Evolutionary conservation across 2,797 vertebrate genomes (phyloP).

Genomic region (Poecilia wingei): DNA sequence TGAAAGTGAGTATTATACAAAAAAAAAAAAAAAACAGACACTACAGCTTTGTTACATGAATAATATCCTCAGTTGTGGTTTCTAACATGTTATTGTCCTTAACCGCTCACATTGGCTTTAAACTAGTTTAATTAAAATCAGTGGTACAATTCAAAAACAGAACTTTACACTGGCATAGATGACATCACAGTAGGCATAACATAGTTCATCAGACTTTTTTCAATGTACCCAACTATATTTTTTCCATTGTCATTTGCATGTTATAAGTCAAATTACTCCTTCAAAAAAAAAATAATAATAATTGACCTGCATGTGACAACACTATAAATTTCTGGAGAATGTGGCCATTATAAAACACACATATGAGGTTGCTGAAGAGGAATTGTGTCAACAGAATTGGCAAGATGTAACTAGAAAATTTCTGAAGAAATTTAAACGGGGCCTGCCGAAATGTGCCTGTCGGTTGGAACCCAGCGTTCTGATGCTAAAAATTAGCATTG

Average conservation of each 20-base stretch:
- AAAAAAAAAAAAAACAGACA: too few species aligned
- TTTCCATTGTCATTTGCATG: neutral
- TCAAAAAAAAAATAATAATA: neutral
- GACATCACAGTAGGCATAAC: neutral
- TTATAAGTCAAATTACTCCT: neutral
- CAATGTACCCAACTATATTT: neutral
- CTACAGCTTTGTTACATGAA: neutral
- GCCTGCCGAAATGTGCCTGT: too few species aligned
- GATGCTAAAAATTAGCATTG: too few species aligned
- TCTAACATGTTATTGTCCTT: neutral
- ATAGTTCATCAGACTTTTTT: neutral
- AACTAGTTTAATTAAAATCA: neutral
- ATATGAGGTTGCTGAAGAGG: neutral
- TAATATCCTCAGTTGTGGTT: neutral
- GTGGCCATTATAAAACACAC: neutral
- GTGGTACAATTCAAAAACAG: neutral
- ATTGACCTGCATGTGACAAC: neutral
- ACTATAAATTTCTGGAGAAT: neutral
- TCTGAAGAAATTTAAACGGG: too few species aligned
- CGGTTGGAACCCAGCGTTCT: too few species aligned
- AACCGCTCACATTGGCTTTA: neutral
- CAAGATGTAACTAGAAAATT: too few species aligned
- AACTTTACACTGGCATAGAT: neutral
- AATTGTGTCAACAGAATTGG: neutral
- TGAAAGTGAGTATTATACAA: constrained; percentile 87